Base-by-base conservation (phyloP, 2,888 invertebrate species). In the Noctua janthina region DNA sequence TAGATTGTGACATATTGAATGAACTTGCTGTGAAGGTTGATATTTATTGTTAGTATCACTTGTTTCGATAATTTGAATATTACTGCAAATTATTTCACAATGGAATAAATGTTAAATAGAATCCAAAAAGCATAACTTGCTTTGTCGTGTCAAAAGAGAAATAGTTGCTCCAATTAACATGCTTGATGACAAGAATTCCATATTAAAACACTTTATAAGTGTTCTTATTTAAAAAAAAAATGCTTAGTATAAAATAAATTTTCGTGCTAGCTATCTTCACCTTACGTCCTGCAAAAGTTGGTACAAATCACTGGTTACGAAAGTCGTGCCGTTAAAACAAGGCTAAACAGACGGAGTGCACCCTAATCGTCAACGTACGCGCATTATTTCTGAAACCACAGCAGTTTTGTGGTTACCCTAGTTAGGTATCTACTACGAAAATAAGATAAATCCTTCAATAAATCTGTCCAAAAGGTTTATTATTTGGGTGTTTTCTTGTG, bases 1-100 rank as follows among this genome's bases (percentile, higher is more conserved):
- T 56, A 23, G 29, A 74, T 86, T 86, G 77, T 82, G 86, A 77
- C 70, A 86, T 67, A 39, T 74, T 74, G n/a, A 67, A 67, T 81
- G 29, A 81, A 74, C 17, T 81, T 70, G 56, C 72, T 54, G 62
- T 71, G 76, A 67, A 64, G 35, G 66, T 81, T 49, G n/a, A 49
- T 67, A 29, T 54, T 69, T 59, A 75, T 51, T 81, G 56, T 75
- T 69, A 64, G 62, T 80, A 46, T 62, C 56, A 49, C 15, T 59
- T 43, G 54, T 70, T 79, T 54, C 29, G 39, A 39, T 66, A 66
- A 59, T 82, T 78, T 64, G 35, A 59, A 66, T 67, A 59, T 66
- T 15, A 64, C 56, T 23, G 59, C 5, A 46, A 85, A 76, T 76
- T 11, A 70, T 66, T 79, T 51, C 29, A 84, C 29, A 75, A 54